Evolutionary conservation across 2,113 vertebrate species (phyloP), one percentile per base, ranked within the genome.

Genomic region (Gadus macrocephalus): DNA sequence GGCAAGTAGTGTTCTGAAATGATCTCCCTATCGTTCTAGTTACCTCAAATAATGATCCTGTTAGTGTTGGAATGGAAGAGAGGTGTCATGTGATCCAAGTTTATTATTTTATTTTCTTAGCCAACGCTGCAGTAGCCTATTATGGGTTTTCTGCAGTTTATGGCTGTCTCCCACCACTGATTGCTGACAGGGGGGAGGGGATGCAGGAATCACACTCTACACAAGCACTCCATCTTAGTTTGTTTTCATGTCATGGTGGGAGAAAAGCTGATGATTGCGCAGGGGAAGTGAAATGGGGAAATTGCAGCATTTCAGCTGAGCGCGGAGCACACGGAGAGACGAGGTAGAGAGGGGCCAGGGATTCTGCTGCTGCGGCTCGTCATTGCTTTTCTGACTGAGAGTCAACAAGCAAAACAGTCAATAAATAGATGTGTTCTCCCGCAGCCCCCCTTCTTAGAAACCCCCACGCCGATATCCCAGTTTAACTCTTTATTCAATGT

Each of bases 41-140:
- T 87, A 89, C 86, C 73, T 83, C 80, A 87, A 90, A 87, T 87
- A 86, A 90, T 83, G 84, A 86, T 86, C 81, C 84, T 74, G 81
- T 87, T 88, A 85, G 78, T 70, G 81, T 74, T 69, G 75, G 76
- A 83, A 87, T 81, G 74, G 82, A 80, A 76, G 80, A 80, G 79
- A 75, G 74, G 79, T 75, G 72, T 85, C 79, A 83, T 79, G 77
- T 79, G 42, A 49, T 49, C 42, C 8, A 49, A 9, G 42, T 49
- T 49, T 14, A 49, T 49, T 12, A 49, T 49, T 49, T 49, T 49
- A 12, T 49, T 49, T 49, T 76, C 83, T 82, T 82, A 84, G 81
- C 87, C 69, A 62, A 78, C 22, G 4, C 82, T 86, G 87, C 85
- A 83, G 72, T 69, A 16, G 74, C 72, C 81, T 78, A 87, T 89